Evolutionary conservation across 2,888 invertebrate genomes (phyloP), one percentile per base, ranked within the genome.

Genomic region (Caradrina clavipalpis): DNA sequence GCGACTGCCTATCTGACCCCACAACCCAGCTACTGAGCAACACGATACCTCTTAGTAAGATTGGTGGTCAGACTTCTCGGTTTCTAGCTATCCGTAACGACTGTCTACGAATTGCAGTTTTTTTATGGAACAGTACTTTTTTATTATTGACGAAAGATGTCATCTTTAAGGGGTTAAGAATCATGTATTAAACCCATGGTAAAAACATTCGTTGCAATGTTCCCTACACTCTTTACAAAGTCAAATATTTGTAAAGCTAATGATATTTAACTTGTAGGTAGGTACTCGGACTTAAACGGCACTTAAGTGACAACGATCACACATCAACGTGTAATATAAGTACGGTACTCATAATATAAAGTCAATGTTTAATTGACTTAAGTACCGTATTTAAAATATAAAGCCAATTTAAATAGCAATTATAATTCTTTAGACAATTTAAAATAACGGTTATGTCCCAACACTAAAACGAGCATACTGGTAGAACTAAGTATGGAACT

Each of bases 221-320:
- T 26, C 4, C 26, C 26, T 26, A 4, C 26, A 26, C 26, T 26
- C 26, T 26, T 26, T 42, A 15, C 13, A 45, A 11, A 45, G 45
- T 17, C 45, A 45, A 45, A 17, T 45, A 45, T 45, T 45, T 17
- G 45, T 15, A 6, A 7, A 49, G 10, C 5, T n/a, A 49, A 49
- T 49, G 13, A n/a, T 49, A 49, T 26, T 26, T 49, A 49, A 45
- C 45, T 45, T 39, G 19, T 50, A 22, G n/a, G 49, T 62, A 51
- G 54, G 49, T 55, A 47, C 15, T 35, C 13, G 51, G 7, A 58
- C 13, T 50, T 45, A 50, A 65, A 71, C 53, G 53, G 26, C 39
- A 59, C 49, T 69, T 62, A 42, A 73, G 21, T 61, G 60, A 68
- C 51, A 68, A 47, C 53, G 42, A 54, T 73, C 57, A 58, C 61